Evolutionary conservation across 2,113 vertebrate genomes (phyloP).

Genomic region (Sinocyclocheilus maitianheensis): DNA sequence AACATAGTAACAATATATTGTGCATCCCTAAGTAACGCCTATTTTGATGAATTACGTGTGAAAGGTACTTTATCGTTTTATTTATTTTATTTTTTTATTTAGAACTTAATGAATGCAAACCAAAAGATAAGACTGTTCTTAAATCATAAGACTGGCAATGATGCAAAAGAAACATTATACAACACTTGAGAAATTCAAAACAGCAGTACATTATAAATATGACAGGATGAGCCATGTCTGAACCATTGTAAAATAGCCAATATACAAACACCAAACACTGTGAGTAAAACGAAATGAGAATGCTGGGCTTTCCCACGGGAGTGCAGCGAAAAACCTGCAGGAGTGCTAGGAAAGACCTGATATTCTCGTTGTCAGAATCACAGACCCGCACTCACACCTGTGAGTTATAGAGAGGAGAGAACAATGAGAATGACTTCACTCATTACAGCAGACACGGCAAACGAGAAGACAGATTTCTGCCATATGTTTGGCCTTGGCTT

Average conservation of each 20-base stretch:
- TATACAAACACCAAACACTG: constrained; percentile 17
- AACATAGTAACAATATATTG: not conserved
- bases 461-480: not conserved
- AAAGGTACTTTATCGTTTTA: not conserved
- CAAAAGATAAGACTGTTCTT: not conserved
- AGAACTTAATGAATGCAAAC: not conserved
- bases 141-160: not conserved
- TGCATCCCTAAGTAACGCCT: not conserved
- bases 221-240: not conserved
- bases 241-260: constrained; percentile 15
- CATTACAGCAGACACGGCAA: not conserved
- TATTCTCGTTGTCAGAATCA: not conserved
- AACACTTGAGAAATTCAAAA: constrained; percentile 19
- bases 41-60: not conserved
- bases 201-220: constrained; percentile 8
- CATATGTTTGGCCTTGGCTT: constrained; percentile 7
- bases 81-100: not conserved
- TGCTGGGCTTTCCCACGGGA: not conserved
- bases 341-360: constrained; percentile 31
- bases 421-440: constrained; percentile 18
- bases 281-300: constrained; percentile 1
- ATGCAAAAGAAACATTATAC: constrained; percentile 1
- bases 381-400: constrained; percentile 17
- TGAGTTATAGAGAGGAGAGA: not conserved
- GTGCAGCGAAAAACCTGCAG: constrained; percentile 28